Evolutionary conservation across 1,140 invertebrate genomes (phyloP).

Genomic region (Pseudomyrmex pallidus): DNA sequence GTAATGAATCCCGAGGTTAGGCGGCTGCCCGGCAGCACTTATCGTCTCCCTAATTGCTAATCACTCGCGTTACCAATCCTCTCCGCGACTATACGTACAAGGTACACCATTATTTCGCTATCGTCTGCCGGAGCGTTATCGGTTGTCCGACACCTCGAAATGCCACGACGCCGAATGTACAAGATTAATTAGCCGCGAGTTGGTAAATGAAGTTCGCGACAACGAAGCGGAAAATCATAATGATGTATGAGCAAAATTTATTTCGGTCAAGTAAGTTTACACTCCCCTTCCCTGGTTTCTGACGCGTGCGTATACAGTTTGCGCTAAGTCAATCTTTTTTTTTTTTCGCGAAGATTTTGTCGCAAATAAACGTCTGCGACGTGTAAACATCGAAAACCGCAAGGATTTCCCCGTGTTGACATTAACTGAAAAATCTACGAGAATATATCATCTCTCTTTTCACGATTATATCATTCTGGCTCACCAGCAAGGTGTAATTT

Average conservation of each 20-base stretch:
- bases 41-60: constrained; percentile 41
- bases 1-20: constrained; percentile 47
- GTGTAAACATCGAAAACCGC: too few species aligned
- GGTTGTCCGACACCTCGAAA: neutral
- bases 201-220: neutral
- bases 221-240: neutral
- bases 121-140: neutral
- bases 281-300: too few species aligned
- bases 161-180: too few species aligned
- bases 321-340: too few species aligned
- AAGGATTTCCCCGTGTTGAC: neutral
- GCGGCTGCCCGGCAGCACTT: constrained; percentile 8
- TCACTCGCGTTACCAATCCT: constrained; percentile 29
- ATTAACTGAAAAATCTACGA: neutral
- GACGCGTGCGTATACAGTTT: too few species aligned
- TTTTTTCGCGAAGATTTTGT: neutral
- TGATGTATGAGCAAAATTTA: too few species aligned
- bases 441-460: neutral
- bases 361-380: neutral
- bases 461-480: neutral
- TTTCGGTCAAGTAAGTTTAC: too few species aligned
- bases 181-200: too few species aligned
- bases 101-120: neutral
- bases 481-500: constrained; percentile 4
- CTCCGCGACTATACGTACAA: constrained; percentile 6